Evolutionary conservation across 37 sponge, comb jelly and placozoan species (phyloP), one percentile per base, ranked within the genome.

Genomic region (Tethya wilhelma): DNA sequence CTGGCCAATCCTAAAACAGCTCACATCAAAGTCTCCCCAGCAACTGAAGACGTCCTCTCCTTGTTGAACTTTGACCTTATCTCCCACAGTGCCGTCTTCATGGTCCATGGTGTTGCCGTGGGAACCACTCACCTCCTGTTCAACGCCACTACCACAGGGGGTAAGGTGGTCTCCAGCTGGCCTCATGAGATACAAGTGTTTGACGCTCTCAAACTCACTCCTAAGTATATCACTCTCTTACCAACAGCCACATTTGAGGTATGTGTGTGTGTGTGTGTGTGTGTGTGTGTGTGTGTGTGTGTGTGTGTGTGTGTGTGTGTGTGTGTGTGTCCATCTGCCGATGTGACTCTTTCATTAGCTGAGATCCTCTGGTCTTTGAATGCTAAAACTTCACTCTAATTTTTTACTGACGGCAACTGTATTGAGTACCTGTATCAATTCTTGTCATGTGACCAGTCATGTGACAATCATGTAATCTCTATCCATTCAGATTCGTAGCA

Each of bases 201-300:
- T 70, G 88, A 81, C 19, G 59, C 87, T 39, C 83, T 91, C 40
- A 81, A 60, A n/a, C 59, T 91, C 46, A 33, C 46, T 6, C 93
- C 93, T 0, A 72, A 73, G 20, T 40, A 89, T 58, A 81, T 93
- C 59, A 78, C 68, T 2, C 90, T 93, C 0, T 37, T 93, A 8
- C 86, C 93, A 28, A 81, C 80, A 34, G 90, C 93, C 7, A 70
- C 74, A 17, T 93, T 89, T 40, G 82, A 93, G 90, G 93, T 88
- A 80, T 8, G 76, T 38, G 20, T 26, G 53, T 9, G 4, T 28
- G 44, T n/a, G n/a, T n/a, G n/a, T n/a, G n/a, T n/a, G n/a, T n/a
- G n/a, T n/a, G n/a, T n/a, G n/a, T n/a, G n/a, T n/a, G n/a, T n/a
- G n/a, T n/a, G n/a, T n/a, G n/a, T n/a, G n/a, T n/a, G n/a, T n/a